These are phyloP conservation scores for Galleria mellonella DNA, from an alignment of 1,140 invertebrate genomes.

Conservation along the genomic window DNA sequence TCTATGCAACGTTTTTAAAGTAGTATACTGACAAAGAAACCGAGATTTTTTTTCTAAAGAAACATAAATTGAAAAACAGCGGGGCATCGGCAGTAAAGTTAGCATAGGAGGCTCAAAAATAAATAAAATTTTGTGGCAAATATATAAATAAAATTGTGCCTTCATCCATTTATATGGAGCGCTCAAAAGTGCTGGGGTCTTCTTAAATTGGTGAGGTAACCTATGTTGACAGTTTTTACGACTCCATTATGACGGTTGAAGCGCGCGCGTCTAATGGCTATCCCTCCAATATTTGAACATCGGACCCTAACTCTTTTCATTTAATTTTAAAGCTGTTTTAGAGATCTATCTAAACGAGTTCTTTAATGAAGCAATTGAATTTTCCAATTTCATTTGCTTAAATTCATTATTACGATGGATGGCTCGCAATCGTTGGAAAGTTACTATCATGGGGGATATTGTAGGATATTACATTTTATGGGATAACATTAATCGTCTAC, in stretches of 20 bases:
- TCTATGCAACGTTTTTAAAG: too few relatives aligned
- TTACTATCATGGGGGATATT: too few relatives aligned
- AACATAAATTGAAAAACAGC: too few relatives aligned
- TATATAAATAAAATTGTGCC: neutral
- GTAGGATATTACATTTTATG: too few relatives aligned
- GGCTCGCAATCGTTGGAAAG: too few relatives aligned
- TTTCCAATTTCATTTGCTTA: neutral
- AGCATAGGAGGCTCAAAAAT: too few relatives aligned
- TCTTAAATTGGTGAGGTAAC: neutral
- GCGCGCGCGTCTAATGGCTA: neutral
- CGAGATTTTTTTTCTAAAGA: too few relatives aligned
- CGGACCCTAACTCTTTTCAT: neutral
- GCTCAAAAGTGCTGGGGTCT: neutral
- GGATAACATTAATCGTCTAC: too few relatives aligned
- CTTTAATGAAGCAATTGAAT: neutral
- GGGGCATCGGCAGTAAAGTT: too few relatives aligned
- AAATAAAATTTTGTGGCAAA: too few relatives aligned
- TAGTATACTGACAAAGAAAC: too few relatives aligned
- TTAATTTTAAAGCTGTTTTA: neutral
- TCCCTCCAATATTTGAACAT: conserved; percentile 6
- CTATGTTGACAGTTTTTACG: conserved; percentile 3
- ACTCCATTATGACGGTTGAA: conserved; percentile 5
- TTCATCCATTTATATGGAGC: neutral
- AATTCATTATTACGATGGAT: too few relatives aligned
- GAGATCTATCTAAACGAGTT: neutral